phyloP scores from a whole-genome alignment of 2,113 vertebrate species.

The Apeltes quadracus region DNA sequence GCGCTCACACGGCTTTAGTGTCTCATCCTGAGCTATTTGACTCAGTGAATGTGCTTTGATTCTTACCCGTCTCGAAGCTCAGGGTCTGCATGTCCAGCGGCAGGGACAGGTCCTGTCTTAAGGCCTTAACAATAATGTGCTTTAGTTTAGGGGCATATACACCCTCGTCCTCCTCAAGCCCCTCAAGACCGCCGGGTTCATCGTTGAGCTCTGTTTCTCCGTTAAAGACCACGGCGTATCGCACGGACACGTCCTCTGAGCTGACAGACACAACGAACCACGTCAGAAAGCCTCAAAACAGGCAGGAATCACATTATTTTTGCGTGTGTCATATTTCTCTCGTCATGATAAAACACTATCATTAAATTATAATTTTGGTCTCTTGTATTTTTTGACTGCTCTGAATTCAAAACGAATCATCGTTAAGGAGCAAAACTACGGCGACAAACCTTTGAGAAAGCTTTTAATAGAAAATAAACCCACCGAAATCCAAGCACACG shows the following conservation, averaged over 20 bases:
- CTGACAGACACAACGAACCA: slow-evolving; percentile 71
- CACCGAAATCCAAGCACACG: slow-evolving; percentile 89
- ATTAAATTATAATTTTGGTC: slow-evolving; percentile 8
- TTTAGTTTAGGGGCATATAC: slow-evolving; percentile 81
- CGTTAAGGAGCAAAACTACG: slow-evolving; percentile 12
- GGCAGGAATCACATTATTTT: slow-evolving; percentile 21
- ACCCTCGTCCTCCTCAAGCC: slow-evolving; percentile 51
- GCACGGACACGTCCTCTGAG: slow-evolving; percentile 81
- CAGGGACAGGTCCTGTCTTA: slow-evolving; percentile 84
- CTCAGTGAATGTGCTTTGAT: slow-evolving; percentile 12
- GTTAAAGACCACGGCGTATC: slow-evolving; percentile 86
- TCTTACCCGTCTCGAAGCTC: slow-evolving; percentile 80
- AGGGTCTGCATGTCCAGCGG: slow-evolving; percentile 85
- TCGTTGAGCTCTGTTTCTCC: slow-evolving; percentile 59
- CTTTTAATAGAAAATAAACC: slow-evolving; percentile 63
- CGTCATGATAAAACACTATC: background rate
- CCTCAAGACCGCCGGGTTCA: slow-evolving; percentile 76
- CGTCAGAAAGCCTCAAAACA: slow-evolving; percentile 12
- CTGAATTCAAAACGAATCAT: slow-evolving; percentile 4
- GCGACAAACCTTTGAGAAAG: slow-evolving; percentile 2
- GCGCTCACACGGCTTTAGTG: background rate
- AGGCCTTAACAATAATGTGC: slow-evolving; percentile 83
- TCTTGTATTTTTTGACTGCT: background rate
- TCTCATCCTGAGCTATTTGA: background rate
- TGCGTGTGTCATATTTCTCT: background rate